phyloP scores from a whole-genome alignment of 2,113 vertebrate genomes.

The Callospermophilus lateralis region DNA sequence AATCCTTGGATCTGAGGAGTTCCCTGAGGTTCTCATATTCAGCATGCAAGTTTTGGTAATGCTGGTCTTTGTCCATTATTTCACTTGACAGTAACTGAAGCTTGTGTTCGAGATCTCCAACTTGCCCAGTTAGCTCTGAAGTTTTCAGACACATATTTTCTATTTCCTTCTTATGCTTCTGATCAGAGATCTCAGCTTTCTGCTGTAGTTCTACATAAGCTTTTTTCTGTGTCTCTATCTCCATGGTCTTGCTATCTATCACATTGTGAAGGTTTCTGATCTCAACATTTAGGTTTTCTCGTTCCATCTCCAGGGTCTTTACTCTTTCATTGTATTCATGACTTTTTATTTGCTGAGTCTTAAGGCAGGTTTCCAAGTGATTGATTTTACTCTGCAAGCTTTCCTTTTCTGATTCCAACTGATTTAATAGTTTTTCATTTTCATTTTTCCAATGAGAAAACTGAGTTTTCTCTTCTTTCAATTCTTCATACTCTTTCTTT shows the following conservation, averaged over 20 bases:
- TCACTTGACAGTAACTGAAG: conserved; percentile 87
- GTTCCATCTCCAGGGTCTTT: conserved; percentile 87
- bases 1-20: conserved; percentile 84
- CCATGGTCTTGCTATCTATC: conserved; percentile 88
- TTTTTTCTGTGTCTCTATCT: conserved; percentile 89
- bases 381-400: conserved; percentile 86
- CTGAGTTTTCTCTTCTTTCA: conserved; percentile 86
- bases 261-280: conserved; percentile 88
- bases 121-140: conserved; percentile 86
- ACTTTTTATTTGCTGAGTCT: conserved; percentile 83
- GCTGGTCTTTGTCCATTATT: conserved; percentile 86
- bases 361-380: conserved; percentile 88
- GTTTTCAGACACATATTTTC: conserved; percentile 90
- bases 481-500: conserved; percentile 88
- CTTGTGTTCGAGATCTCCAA: conserved; percentile 86
- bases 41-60: conserved; percentile 84
- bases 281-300: conserved; percentile 85
- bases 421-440: conserved; percentile 87
- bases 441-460: conserved; percentile 92
- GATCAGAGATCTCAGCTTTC: conserved; percentile 84
- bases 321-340: conserved; percentile 85
- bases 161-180: conserved; percentile 91
- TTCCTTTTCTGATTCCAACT: conserved; percentile 89
- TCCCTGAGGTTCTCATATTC: conserved; percentile 87
- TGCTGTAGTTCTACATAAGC: conserved; percentile 87